These are phyloP conservation scores for Lagria hirta DNA, from an alignment of 2,888 invertebrate species.

Conservation along the genomic window DNA sequence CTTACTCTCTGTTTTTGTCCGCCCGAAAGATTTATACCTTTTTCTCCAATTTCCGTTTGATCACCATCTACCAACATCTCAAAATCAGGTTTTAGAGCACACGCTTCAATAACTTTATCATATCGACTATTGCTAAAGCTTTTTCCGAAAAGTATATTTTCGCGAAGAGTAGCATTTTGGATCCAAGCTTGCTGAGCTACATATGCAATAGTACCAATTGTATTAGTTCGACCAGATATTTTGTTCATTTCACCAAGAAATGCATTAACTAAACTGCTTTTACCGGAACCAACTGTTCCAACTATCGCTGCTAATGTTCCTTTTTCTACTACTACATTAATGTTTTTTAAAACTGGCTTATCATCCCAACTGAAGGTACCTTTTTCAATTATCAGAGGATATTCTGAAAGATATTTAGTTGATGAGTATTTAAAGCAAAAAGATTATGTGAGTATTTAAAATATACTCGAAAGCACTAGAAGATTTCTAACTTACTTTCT, in stretches of 20 bases:
- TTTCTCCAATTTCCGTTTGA: constrained; percentile 97
- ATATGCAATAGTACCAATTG: constrained; percentile 70
- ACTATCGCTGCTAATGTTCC: constrained; percentile 80
- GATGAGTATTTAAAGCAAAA: constrained; percentile 1
- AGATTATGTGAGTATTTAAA: too few species aligned
- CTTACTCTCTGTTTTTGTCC: constrained; percentile 92
- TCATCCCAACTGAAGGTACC: constrained; percentile 89
- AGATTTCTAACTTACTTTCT: constrained; percentile 75
- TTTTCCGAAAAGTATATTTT: constrained; percentile 91
- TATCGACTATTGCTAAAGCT: constrained; percentile 70
- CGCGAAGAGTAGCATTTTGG: constrained; percentile 89
- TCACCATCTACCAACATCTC: constrained; percentile 95
- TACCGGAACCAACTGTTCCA: constrained; percentile 85
- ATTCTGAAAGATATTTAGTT: constrained; percentile 49
- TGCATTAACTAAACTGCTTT: constrained; percentile 86
- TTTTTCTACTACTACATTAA: constrained; percentile 69
- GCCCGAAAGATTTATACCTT: constrained; percentile 79
- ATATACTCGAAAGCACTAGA: too few species aligned
- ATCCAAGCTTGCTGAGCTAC: constrained; percentile 98
- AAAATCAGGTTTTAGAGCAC: constrained; percentile 88
- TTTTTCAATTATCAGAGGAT: constrained; percentile 80
- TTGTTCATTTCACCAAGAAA: constrained; percentile 91
- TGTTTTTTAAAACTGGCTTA: constrained; percentile 69
- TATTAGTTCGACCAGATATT: constrained; percentile 76
- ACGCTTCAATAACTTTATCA: constrained; percentile 80